These are phyloP conservation scores for Meles meles DNA, from an alignment of 2,113 vertebrate genomes.

Conservation along the genomic window DNA sequence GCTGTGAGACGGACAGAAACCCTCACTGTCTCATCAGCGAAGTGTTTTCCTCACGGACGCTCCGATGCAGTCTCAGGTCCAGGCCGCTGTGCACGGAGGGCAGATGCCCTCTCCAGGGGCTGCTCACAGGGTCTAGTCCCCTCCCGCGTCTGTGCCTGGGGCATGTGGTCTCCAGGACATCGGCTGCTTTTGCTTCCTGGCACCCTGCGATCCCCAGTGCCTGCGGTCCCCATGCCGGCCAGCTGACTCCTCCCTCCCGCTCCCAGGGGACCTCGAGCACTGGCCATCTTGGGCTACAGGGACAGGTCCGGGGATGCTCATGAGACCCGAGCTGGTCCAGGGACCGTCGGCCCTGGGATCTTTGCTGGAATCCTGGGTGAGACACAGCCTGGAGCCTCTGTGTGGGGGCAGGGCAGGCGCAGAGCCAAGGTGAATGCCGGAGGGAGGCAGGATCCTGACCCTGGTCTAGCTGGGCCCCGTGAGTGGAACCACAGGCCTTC, in stretches of 20 bases:
- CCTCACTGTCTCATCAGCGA: not conserved
- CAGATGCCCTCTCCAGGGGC: not conserved
- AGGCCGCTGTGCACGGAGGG: rapidly evolving
- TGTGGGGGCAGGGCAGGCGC: not conserved
- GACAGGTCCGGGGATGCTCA: not conserved
- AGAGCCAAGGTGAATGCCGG: rapidly evolving
- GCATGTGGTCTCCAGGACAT: no score
- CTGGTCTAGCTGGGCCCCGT: rapidly evolving
- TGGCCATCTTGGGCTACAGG: not conserved
- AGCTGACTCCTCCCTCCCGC: not conserved
- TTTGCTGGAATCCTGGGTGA: not conserved
- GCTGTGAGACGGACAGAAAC: not conserved
- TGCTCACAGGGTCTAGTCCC: rapidly evolving
- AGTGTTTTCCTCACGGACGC: not conserved
- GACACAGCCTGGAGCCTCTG: not conserved
- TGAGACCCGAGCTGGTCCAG: rapidly evolving
- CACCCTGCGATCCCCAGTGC: not conserved
- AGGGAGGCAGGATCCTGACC: not conserved
- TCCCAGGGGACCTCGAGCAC: not conserved
- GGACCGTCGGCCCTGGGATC: rapidly evolving
- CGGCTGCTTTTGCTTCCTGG: rapidly evolving
- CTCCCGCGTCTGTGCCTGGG: not conserved
- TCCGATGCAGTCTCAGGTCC: not conserved
- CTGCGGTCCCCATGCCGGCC: rapidly evolving
- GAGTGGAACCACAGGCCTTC: rapidly evolving